Conservation (phyloP, 2,113 vertebrate genomes). For the Myodes glareolus region DNA sequence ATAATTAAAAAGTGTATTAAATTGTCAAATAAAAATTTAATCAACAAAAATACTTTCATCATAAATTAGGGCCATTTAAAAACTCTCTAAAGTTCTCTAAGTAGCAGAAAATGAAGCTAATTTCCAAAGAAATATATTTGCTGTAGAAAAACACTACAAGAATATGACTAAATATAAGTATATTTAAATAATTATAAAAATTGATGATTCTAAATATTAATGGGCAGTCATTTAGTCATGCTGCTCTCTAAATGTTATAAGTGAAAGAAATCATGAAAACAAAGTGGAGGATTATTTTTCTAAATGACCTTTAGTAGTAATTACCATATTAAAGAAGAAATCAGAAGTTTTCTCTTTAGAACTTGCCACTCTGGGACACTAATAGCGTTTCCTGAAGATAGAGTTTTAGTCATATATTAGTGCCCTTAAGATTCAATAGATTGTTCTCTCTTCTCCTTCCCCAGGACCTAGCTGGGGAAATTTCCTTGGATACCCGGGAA, state of each 20-base stretch:
- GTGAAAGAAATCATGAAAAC: background rate
- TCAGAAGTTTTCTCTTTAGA: background rate
- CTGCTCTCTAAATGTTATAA: background rate
- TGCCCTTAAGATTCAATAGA: background rate
- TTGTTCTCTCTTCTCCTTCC: too few species aligned
- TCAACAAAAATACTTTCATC: background rate
- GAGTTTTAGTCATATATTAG: background rate
- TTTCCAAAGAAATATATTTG: background rate
- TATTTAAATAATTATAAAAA: background rate
- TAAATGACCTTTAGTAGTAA: background rate
- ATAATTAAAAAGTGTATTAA: background rate
- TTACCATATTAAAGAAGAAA: background rate
- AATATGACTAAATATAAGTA: background rate
- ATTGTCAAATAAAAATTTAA: background rate
- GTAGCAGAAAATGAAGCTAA: background rate
- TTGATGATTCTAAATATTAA: background rate
- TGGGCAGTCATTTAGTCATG: background rate
- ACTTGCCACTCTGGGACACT: background rate
- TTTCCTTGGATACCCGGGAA: too few species aligned
- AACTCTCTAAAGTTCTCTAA: background rate
- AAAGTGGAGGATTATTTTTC: background rate
- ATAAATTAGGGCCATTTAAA: background rate
- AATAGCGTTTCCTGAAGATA: background rate
- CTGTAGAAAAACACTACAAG: background rate
- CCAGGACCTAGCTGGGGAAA: too few species aligned